Evolutionary conservation across 2,797 vertebrate genomes (phyloP), one percentile per base, ranked within the genome.

Genomic region (Halcyon badia): DNA sequence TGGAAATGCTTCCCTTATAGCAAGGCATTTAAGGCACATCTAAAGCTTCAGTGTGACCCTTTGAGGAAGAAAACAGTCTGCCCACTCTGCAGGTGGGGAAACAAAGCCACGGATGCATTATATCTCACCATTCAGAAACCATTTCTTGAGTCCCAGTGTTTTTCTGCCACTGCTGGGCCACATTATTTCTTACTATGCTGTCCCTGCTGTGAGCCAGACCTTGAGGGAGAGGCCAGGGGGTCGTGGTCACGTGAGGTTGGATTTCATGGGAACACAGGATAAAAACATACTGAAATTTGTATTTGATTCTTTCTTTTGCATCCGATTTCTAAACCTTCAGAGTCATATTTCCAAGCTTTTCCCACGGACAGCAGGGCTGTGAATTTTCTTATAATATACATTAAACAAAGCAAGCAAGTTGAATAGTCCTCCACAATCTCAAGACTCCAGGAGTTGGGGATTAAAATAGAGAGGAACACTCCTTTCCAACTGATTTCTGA

Each of bases 311-410:
- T 91, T 81, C 48, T 16, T 79, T 79, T 80, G 57, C 0, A 1
- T 87, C 80, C 88, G 44, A 76, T 87, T 93, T 76, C 58, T 73
- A 79, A 95, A 82, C 62, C 62, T 82, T 90, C 24, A 3, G 73
- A 37, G 51, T 37, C 60, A 1, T 20, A 75, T 96, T 88, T 86
- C 61, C 58, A 58, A 52, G 39, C 22, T 66, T 88, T 86, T 86
- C 77, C 72, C 58, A 76, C 69, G 88, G 73, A 48, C 24, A 86
- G 10, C 7, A 91, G 94, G 70, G 58, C 72, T 78, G 58, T 71
- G 56, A 51, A 41, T 72, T 83, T 86, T 81, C 89, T 83, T 93
- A 48, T 76, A 90, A 94, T 81, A 88, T 1, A 12, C 11, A 49
- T 51, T 48, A 35, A 42, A 70, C 37, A 94, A 69, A 87, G n/a